These are phyloP conservation scores for Brachyhypopomus occidentalis DNA, from an alignment of 2,113 vertebrate species.

Conservation along the genomic window DNA sequence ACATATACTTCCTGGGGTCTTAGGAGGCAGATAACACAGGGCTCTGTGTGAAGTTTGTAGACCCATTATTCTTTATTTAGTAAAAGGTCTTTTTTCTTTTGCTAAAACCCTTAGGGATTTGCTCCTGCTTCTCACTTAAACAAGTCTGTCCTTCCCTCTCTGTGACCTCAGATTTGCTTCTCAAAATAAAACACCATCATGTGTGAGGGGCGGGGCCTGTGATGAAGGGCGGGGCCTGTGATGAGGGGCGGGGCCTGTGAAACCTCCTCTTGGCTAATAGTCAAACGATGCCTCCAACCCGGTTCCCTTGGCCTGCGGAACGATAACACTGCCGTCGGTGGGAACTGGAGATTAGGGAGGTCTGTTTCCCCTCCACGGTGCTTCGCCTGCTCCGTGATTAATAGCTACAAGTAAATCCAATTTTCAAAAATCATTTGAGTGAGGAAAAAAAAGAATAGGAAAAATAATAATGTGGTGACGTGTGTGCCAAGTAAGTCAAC, in stretches of 20 bases:
- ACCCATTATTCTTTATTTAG: conserved; percentile 61
- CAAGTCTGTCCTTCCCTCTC: no score
- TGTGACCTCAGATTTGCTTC: no score
- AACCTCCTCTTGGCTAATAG: conserved; percentile 34
- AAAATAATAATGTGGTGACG: conserved; percentile 37
- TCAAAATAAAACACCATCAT: no score
- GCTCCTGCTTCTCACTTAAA: conserved; percentile 53
- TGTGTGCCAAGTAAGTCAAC: conserved; percentile 41
- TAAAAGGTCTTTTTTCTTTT: conserved; percentile 58
- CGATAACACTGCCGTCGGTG: conserved; percentile 47
- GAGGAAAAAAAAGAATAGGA: conserved; percentile 42
- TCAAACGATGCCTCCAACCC: conserved; percentile 45
- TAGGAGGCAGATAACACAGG: conserved; percentile 38
- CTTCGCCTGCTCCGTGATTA: conserved; percentile 44
- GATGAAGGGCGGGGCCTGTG: conserved; percentile 5
- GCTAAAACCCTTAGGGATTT: background rate
- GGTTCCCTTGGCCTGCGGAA: conserved; percentile 47
- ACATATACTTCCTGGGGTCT: conserved; percentile 17
- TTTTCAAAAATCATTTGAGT: conserved; percentile 44
- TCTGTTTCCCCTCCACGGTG: conserved; percentile 50
- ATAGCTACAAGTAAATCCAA: conserved; percentile 51
- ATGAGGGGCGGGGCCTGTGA: conserved; percentile 7
- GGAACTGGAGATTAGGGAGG: conserved; percentile 46
- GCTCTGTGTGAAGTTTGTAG: conserved; percentile 18
- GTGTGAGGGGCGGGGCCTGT: background rate